A percentile compares a stretch with the other conserved stretches of the same genome.
These are phyloP conservation scores for Vandiemenella viatica DNA, from an alignment of 2,888 invertebrate species.

Conservation along the genomic window DNA sequence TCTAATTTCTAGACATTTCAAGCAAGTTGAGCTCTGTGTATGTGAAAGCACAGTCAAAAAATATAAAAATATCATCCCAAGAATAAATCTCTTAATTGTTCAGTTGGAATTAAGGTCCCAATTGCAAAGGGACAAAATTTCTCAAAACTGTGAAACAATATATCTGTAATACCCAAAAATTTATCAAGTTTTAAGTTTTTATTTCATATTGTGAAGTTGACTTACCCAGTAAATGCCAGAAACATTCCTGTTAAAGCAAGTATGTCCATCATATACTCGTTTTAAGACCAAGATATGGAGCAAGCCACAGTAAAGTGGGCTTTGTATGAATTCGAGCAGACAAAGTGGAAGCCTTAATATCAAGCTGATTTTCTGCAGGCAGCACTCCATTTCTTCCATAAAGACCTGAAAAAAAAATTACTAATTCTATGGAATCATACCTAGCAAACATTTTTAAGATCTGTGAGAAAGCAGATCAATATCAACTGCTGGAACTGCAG, in stretches of 20 bases:
- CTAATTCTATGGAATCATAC: too few species aligned
- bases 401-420: conserved; percentile 37
- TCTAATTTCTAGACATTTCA: too few species aligned
- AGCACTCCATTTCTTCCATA: conserved; percentile 61
- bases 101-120: not conserved
- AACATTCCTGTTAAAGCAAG: conserved; percentile 44
- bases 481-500: too few species aligned
- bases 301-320: conserved; percentile 50
- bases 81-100: not conserved
- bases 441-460: too few species aligned
- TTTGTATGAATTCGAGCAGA: conserved; percentile 41
- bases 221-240: conserved; percentile 49
- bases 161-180: not conserved
- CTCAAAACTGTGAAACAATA: not conserved
- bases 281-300: conserved; percentile 47
- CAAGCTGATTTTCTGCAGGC: conserved; percentile 39
- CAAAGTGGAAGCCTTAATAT: conserved; percentile 32
- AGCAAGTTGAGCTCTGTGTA: too few species aligned
- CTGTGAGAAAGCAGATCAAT: too few species aligned
- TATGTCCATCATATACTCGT: conserved; percentile 52
- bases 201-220: too few species aligned
- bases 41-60: too few species aligned
- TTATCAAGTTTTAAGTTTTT: conserved; percentile 3
- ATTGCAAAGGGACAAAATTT: too few species aligned
- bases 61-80: too few species aligned